phyloP scores from a whole-genome alignment of 2,888 invertebrate species.

The Rotaria sp. region DNA sequence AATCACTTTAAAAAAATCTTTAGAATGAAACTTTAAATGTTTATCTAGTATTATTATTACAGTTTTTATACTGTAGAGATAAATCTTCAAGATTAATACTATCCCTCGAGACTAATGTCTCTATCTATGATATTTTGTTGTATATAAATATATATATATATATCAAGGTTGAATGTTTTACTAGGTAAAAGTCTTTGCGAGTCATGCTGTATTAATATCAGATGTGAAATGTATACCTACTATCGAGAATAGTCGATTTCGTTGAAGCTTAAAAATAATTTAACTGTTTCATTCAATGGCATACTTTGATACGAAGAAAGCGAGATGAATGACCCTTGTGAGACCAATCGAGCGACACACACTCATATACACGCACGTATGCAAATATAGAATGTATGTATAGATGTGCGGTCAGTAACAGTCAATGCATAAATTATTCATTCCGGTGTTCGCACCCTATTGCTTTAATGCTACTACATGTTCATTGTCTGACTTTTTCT shows the following conservation, averaged over 20 bases:
- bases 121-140: background rate
- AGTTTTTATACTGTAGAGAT: background rate
- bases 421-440: constrained; percentile 18
- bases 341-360: background rate
- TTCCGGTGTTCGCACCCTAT: background rate
- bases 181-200: background rate
- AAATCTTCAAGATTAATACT: background rate
- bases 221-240: background rate
- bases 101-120: background rate
- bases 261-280: background rate
- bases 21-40: background rate
- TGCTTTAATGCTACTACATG: background rate
- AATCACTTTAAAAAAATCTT: background rate
- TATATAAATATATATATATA: background rate
- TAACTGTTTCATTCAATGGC: background rate
- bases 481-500: background rate
- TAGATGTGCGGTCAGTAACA: background rate
- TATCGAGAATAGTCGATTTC: background rate
- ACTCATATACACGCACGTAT: background rate
- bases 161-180: background rate
- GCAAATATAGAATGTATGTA: background rate
- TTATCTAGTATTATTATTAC: background rate
- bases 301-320: background rate
- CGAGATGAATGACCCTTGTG: background rate
- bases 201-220: background rate